Evolutionary conservation across 2,797 vertebrate genomes (phyloP).

Genomic region (Mus minutoides): DNA sequence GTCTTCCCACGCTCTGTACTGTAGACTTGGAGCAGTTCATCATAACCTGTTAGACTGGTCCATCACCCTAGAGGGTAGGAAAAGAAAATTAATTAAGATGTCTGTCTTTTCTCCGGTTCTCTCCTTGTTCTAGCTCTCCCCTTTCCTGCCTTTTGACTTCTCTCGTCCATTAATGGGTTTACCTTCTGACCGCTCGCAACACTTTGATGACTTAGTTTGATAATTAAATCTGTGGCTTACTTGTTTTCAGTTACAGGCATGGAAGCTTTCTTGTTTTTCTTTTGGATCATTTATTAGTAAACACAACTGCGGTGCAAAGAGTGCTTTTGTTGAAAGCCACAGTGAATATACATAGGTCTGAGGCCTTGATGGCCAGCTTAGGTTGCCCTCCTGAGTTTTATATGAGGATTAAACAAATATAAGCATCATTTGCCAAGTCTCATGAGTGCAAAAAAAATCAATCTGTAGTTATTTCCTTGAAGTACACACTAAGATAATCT

Average conservation of each 20-base stretch:
- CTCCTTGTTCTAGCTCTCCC: no score
- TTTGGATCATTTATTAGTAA: background rate
- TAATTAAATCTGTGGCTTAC: background rate
- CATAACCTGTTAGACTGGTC: constrained; percentile 56
- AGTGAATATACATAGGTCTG: background rate
- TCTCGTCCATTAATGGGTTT: background rate
- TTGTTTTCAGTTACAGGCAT: background rate
- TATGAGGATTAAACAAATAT: background rate
- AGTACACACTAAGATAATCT: background rate
- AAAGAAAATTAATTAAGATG: background rate
- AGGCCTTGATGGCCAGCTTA: background rate
- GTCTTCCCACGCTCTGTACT: rapidly evolving
- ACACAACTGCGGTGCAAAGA: background rate
- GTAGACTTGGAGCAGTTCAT: background rate
- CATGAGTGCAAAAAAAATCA: background rate
- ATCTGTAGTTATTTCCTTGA: background rate
- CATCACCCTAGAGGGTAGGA: constrained; percentile 66
- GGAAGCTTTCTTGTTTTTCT: background rate
- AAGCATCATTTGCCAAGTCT: background rate
- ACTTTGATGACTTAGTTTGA: background rate
- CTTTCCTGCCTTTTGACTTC: background rate
- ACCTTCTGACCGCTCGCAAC: background rate
- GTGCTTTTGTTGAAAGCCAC: background rate
- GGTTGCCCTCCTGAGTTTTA: background rate
- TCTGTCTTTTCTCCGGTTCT: background rate